Base-by-base conservation (phyloP, 2,113 vertebrate genomes). In the Butorides virescens region DNA sequence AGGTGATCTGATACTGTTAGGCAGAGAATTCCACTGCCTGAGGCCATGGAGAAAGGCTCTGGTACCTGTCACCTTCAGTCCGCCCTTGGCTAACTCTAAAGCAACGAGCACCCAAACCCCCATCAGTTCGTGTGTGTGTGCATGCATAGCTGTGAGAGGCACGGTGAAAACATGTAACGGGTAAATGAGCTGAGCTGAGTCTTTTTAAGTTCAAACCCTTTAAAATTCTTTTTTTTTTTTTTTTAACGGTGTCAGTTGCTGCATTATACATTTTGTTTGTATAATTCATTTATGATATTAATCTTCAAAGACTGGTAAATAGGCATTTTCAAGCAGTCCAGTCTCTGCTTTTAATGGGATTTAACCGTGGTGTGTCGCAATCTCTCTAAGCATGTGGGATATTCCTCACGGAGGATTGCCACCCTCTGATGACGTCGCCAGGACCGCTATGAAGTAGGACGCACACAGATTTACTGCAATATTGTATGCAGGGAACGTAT, bases 51-150 rank as follows among this genome's bases (percentile, higher is more conserved):
- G 81, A 55, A 37, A 25, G 42, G 20, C 52, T 50, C 74, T 39
- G 61, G 37, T 36, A 36, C 13, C 39, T 55, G 49, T 21, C 79
- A 73, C 3, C 79, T 63, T n/a, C n/a, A 34, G 52, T 13, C 78
- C 46, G 49, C n/a, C 8, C 56, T 49, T 36, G 66, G 70, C 66
- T 56, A 44, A 13, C 36, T 20, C 53, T 9, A 7, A 47, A 71
- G 91, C 36, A 66, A 50, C 2, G 0, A 15, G 68, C 84, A 58
- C 5, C 87, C 72, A 27, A 81, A 61, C 56, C 2, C 27, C 55
- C 55, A 10, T 7, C 19, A 5, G 59, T 6, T 2, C 6, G 10
- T 16, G 37, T 14, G 37, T 5, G 50, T 2, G 36, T 4, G 1
- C 27, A 5, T 1, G 3, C 9, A 18, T 3, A 19, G 62, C 56